A percentile compares a stretch with the other conserved stretches of the same genome.
Evolutionary conservation across 2,888 invertebrate genomes (phyloP).

Genomic region (Heliconius ethilla): DNA sequence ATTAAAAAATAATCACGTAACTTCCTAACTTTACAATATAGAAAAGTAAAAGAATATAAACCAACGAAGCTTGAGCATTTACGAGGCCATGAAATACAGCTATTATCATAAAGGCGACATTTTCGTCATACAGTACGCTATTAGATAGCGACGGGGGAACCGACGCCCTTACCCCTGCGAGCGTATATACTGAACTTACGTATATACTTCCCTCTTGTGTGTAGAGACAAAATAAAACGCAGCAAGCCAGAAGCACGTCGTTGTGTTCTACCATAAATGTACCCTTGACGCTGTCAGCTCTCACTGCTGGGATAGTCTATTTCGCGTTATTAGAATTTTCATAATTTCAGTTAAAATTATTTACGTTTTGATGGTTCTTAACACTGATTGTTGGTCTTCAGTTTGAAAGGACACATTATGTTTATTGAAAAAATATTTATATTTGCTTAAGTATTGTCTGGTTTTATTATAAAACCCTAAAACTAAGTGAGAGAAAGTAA

Average conservation of each 20-base stretch:
- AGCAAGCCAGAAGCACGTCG: conserved; percentile 7
- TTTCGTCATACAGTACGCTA: conserved; percentile 66
- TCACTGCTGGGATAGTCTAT: background rate
- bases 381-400: background rate
- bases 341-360: conserved; percentile 11
- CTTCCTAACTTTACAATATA: conserved; percentile 1
- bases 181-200: conserved; percentile 11
- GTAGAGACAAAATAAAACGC: conserved; percentile 11
- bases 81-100: conserved; percentile 68
- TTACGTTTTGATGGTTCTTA: background rate
- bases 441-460: background rate
- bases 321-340: conserved; percentile 3
- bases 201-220: background rate
- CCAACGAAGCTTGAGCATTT: conserved; percentile 51
- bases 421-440: background rate
- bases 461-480: too few species aligned
- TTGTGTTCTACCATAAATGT: conserved; percentile 14
- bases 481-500: background rate
- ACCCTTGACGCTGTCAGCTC: conserved; percentile 2
- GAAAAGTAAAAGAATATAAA: conserved; percentile 32
- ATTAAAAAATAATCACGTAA: background rate
- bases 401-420: background rate
- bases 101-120: conserved; percentile 74
- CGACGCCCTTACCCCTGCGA: conserved; percentile 28
- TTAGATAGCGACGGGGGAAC: conserved; percentile 41